A percentile compares a stretch with the other conserved stretches of the same genome.
These are phyloP conservation scores for Drosophila ercepeae DNA, from an alignment of 1,140 invertebrate species.

Conservation along the genomic window DNA sequence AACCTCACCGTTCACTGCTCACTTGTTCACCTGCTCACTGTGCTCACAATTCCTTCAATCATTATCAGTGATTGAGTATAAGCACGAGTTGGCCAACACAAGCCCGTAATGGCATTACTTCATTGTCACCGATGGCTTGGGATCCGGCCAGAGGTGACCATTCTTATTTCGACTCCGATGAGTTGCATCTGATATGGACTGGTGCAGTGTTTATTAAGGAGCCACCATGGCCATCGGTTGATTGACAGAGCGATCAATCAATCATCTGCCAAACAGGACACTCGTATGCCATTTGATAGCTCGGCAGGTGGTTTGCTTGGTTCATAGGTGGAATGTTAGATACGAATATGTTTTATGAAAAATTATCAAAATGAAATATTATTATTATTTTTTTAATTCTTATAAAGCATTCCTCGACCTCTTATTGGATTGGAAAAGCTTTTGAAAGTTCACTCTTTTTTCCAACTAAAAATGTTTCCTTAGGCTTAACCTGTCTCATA, in stretches of 20 bases:
- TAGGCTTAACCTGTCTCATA: no score
- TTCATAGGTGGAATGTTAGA: neutral
- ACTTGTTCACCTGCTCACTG: no score
- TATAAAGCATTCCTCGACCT: no score
- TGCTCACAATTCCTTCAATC: constrained; percentile 16
- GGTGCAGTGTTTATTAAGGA: constrained; percentile 19
- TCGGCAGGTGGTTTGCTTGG: neutral
- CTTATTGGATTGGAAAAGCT: no score
- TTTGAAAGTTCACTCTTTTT: no score
- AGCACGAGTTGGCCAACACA: constrained; percentile 58
- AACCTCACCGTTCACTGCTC: constrained; percentile 16
- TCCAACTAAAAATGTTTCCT: no score
- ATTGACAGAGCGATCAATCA: constrained; percentile 27
- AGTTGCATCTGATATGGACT: constrained; percentile 32
- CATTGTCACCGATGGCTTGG: constrained; percentile 30
- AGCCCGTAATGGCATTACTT: constrained; percentile 18
- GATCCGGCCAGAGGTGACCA: no score
- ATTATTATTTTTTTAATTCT: no score
- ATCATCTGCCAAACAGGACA: constrained; percentile 6
- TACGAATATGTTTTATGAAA: no score
- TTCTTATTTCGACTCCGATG: neutral
- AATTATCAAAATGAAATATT: no score
- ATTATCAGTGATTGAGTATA: constrained; percentile 73
- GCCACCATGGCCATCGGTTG: neutral
- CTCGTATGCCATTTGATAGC: neutral